phyloP scores from a whole-genome alignment of 2,113 vertebrate genomes.

The Arizona elegans region DNA sequence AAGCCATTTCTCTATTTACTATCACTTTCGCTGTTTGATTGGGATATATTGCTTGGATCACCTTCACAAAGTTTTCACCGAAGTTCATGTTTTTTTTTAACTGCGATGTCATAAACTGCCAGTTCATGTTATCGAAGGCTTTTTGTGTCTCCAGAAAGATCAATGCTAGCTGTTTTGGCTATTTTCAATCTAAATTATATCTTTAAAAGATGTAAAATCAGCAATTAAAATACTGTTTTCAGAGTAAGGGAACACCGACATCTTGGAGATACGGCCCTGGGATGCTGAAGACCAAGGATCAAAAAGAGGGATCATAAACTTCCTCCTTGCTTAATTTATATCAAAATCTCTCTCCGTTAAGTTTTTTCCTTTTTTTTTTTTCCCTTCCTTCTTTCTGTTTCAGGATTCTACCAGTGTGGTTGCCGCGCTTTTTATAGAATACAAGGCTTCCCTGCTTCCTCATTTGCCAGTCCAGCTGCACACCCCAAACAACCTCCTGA shows the following conservation, averaged over 20 bases:
- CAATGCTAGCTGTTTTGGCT: too few species aligned
- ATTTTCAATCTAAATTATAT: neutral
- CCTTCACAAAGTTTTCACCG: too few species aligned
- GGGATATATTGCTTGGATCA: too few species aligned
- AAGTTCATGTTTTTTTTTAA: too few species aligned
- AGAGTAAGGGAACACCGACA: neutral
- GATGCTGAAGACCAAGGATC: neutral
- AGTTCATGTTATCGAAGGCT: too few species aligned
- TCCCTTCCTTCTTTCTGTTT: conserved; percentile 5
- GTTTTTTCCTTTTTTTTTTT: neutral
- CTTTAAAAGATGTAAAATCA: too few species aligned
- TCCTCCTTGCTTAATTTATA: neutral
- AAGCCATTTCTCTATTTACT: too few species aligned
- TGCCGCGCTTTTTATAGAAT: conserved; percentile 82
- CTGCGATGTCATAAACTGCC: too few species aligned
- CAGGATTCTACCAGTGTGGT: conserved; percentile 82
- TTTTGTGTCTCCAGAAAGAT: too few species aligned
- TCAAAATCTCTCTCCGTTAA: neutral
- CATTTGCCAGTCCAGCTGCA: conserved; percentile 85
- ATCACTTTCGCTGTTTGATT: too few species aligned
- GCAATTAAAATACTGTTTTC: neutral
- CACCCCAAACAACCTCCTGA: conserved; percentile 74
- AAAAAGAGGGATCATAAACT: too few species aligned
- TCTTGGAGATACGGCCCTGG: too few species aligned
- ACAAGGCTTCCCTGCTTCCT: conserved; percentile 77